Evolutionary conservation across 2,888 invertebrate species (phyloP), one percentile per base, ranked within the genome.

Genomic region (Hydrotaea diabolus): DNA sequence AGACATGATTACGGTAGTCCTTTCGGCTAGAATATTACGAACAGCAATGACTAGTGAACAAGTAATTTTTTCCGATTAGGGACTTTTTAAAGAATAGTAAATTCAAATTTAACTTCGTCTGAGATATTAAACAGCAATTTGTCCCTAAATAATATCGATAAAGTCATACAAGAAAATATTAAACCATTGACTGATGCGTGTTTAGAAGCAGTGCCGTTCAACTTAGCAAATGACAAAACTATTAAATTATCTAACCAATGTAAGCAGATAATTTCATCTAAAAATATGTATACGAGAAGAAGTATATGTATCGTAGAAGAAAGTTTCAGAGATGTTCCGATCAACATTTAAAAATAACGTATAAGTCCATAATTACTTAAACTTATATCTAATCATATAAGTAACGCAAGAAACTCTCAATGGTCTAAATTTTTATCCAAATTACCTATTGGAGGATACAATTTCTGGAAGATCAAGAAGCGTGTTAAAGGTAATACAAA

Each of bases 391-490:
- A 11, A 8, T 13, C 13, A 73, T 8, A 8, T 36, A 3, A 36
- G 8, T 36, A 36, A 3, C 5, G 36, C 36, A 36, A 3, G n/a
- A n/a, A n/a, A n/a, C n/a, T n/a, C n/a, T n/a, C n/a, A n/a, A n/a
- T n/a, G n/a, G n/a, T n/a, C n/a, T n/a, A n/a, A n/a, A n/a, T n/a
- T n/a, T n/a, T n/a, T n/a, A n/a, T n/a, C n/a, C n/a, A n/a, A n/a
- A n/a, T 15, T 71, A 15, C 43, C 21, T 2, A n/a, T 49, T 8
- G 49, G 49, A 13, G 15, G n/a, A 2, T 15, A n/a, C 23, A 26
- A 23, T 15, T 71, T 71, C 13, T 71, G 71, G 71, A 49, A 71
- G 4, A 43, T 71, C n/a, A n/a, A n/a, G n/a, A n/a, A n/a, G n/a
- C n/a, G n/a, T n/a, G n/a, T n/a, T n/a, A n/a, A n/a, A n/a, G 39